phyloP scores from a whole-genome alignment of 2,888 invertebrate species.

The Euclidia mi region DNA sequence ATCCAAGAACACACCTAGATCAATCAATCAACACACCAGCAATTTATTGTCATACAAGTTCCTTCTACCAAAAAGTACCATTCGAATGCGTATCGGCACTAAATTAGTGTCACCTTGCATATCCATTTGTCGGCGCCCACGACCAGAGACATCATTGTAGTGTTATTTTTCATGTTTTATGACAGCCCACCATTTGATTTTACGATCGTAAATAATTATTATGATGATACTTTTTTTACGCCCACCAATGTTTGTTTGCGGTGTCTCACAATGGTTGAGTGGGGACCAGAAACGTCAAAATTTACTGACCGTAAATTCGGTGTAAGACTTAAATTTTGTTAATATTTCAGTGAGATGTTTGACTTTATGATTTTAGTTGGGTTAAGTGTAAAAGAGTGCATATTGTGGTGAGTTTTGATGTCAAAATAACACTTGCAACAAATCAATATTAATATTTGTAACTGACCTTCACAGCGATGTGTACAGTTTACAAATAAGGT shows the following conservation, averaged over 20 bases:
- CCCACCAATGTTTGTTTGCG: conserved; percentile 56
- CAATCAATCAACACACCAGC: not conserved
- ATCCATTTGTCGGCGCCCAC: conserved; percentile 49
- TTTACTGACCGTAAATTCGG: conserved; percentile 7
- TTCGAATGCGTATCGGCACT: conserved; percentile 24
- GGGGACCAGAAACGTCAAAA: conserved; percentile 4
- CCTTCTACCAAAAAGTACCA: conserved; percentile 14
- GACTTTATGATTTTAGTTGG: not conserved
- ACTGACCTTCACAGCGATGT: too few relatives aligned
- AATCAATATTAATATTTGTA: too few relatives aligned
- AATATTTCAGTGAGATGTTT: conserved; percentile 5
- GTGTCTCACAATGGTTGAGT: conserved; percentile 39
- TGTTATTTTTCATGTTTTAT: conserved; percentile 70
- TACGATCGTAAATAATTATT: conserved; percentile 64
- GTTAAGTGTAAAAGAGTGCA: not conserved
- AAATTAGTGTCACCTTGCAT: conserved; percentile 47
- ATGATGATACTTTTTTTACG: conserved; percentile 51
- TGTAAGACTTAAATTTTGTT: conserved; percentile 5
- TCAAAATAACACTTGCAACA: too few relatives aligned
- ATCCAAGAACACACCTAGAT: not conserved
- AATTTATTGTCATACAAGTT: conserved; percentile 9
- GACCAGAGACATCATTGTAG: conserved; percentile 30
- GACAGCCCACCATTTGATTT: conserved; percentile 65
- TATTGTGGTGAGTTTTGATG: too few relatives aligned
- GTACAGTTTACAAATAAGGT: too few relatives aligned